These are phyloP conservation scores for Poecile atricapillus DNA, from an alignment of 2,113 vertebrate species.

Conservation along the genomic window DNA sequence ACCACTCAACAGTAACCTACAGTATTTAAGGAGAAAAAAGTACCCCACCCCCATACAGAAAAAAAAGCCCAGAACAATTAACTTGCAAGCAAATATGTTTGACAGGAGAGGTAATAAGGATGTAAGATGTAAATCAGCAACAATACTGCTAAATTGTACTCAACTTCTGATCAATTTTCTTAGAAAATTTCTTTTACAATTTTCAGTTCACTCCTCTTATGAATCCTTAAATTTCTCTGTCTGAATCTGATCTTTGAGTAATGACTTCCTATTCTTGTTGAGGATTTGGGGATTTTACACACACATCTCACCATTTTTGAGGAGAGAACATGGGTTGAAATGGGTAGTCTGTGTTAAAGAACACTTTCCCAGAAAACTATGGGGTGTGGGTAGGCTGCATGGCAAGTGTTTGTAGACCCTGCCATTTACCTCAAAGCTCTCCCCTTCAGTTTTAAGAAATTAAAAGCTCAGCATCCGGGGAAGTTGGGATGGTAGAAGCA, in stretches of 20 bases:
- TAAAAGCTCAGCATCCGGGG: background rate
- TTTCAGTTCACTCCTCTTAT: background rate
- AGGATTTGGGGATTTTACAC: background rate
- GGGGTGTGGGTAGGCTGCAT: background rate
- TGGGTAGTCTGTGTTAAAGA: background rate
- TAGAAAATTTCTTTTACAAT: background rate
- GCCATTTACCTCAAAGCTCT: background rate
- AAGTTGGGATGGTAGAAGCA: fast-evolving
- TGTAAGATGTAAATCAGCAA: background rate
- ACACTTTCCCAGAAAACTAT: background rate
- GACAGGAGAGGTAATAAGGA: background rate
- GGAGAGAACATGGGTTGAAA: background rate
- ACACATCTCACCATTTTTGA: background rate
- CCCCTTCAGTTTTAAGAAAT: background rate
- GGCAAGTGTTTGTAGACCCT: background rate
- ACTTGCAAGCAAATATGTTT: background rate
- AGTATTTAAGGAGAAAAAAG: background rate
- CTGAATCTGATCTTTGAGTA: background rate
- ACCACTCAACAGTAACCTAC: background rate
- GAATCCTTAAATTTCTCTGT: background rate
- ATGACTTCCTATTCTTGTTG: background rate
- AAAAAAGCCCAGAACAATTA: background rate
- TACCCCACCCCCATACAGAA: background rate
- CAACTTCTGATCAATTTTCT: background rate
- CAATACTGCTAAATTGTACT: background rate